A percentile compares a stretch with the other conserved stretches of the same genome.
These are phyloP conservation scores for Syngnathus typhle DNA, from an alignment of 2,113 vertebrate species.

Conservation along the genomic window DNA sequence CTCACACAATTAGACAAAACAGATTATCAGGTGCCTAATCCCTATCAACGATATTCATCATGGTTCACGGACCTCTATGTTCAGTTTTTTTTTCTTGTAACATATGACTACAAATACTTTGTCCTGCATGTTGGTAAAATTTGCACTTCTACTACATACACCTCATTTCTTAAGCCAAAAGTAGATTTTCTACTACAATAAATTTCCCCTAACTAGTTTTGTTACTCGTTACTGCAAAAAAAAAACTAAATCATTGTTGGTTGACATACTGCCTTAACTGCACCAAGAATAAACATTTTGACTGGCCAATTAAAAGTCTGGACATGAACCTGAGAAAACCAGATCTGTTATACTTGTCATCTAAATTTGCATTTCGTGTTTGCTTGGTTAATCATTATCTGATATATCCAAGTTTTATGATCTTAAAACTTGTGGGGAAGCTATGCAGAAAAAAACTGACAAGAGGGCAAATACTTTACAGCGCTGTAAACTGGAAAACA, in stretches of 20 bases:
- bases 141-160: not conserved
- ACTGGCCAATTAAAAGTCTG: no score
- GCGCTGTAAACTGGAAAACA: no score
- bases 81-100: not conserved
- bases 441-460: no score
- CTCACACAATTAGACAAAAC: constrained; percentile 18
- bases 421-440: no score
- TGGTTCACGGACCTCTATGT: no score
- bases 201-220: not conserved
- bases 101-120: not conserved
- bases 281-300: no score
- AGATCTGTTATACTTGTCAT: no score
- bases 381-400: not conserved
- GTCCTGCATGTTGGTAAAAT: not conserved
- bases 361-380: no score
- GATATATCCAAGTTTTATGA: no score
- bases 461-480: no score
- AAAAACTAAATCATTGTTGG: not conserved
- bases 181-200: not conserved
- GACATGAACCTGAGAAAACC: no score
- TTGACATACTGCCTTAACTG: not conserved
- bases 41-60: constrained; percentile 28
- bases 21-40: constrained; percentile 27
- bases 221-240: not conserved
- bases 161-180: not conserved